These are phyloP conservation scores for Cryptocephalus primarius DNA, from an alignment of 2,888 invertebrate genomes.

Conservation along the genomic window DNA sequence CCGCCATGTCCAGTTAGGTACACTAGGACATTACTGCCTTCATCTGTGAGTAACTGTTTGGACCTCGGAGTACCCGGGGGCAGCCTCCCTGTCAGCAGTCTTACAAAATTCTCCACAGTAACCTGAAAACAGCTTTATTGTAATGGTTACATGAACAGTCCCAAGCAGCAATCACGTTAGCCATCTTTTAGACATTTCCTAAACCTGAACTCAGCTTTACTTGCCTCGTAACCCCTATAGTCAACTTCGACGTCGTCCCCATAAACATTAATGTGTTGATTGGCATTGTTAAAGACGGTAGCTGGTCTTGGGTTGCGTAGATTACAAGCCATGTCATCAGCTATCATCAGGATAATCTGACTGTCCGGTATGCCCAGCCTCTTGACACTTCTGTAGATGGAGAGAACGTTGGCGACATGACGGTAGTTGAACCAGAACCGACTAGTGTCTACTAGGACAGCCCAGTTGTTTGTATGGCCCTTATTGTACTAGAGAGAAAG, in stretches of 20 bases:
- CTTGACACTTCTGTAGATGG: slow-evolving; percentile 96
- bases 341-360: slow-evolving; percentile 98
- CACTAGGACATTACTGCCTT: slow-evolving; percentile 92
- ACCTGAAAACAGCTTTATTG: slow-evolving; percentile 45
- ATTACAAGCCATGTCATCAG: slow-evolving; percentile 99
- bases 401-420: slow-evolving; percentile 97
- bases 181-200: no score
- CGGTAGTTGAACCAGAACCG: slow-evolving; percentile 99
- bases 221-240: slow-evolving; percentile 84
- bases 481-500: slow-evolving; percentile 25
- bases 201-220: slow-evolving; percentile 46
- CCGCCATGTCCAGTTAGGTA: slow-evolving; percentile 97
- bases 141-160: no score
- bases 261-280: slow-evolving; percentile 97
- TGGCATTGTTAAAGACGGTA: slow-evolving; percentile 95
- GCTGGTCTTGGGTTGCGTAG: slow-evolving; percentile 95
- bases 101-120: slow-evolving; percentile 96
- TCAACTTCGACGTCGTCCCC: slow-evolving; percentile 99
- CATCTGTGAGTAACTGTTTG: slow-evolving; percentile 89
- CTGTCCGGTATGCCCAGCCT: slow-evolving; percentile 97
- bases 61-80: slow-evolving; percentile 90
- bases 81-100: slow-evolving; percentile 86
- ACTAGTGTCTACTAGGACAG: slow-evolving; percentile 95
- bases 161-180: no score
- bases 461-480: slow-evolving; percentile 98